phyloP scores from a whole-genome alignment of 2,888 invertebrate genomes.

The Opisthograptis luteolata region DNA sequence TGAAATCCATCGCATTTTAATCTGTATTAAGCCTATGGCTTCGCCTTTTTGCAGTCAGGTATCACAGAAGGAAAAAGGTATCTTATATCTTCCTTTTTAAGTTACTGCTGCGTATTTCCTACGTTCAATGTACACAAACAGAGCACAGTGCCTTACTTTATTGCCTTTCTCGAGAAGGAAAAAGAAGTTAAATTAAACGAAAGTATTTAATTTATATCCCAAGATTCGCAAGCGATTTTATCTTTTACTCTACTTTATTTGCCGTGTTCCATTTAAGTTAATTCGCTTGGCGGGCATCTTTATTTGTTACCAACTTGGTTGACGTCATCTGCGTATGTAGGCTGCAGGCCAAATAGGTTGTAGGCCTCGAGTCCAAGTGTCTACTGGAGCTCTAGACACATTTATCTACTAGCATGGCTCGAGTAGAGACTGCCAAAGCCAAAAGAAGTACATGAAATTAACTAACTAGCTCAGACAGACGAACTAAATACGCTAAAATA shows the following conservation, averaged over 20 bases:
- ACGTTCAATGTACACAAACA: slow-evolving; percentile 19
- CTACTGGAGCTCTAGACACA: slow-evolving; percentile 7
- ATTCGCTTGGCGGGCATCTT: slow-evolving; percentile 51
- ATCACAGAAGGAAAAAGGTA: too few species aligned
- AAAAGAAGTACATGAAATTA: background rate
- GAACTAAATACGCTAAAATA: too few species aligned
- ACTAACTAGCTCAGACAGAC: too few species aligned
- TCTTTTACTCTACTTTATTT: slow-evolving; percentile 25
- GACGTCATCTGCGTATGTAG: slow-evolving; percentile 64
- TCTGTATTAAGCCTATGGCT: too few species aligned
- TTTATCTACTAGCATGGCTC: background rate
- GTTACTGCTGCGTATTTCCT: slow-evolving; percentile 14
- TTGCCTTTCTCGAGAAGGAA: slow-evolving; percentile 22
- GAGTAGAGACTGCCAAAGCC: background rate
- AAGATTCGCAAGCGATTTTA: slow-evolving; percentile 26
- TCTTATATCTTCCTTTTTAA: slow-evolving; percentile 14
- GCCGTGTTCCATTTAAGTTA: slow-evolving; percentile 43
- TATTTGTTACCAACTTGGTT: slow-evolving; percentile 54
- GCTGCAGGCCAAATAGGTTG: slow-evolving; percentile 50
- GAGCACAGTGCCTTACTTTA: slow-evolving; percentile 20
- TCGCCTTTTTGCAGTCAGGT: too few species aligned
- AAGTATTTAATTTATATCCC: slow-evolving; percentile 29
- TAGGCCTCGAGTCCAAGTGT: slow-evolving; percentile 25
- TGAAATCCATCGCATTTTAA: too few species aligned
- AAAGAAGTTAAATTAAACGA: slow-evolving; percentile 27